Percentiles rank a stretch among this genome's conserved stretches.
phyloP scores from a whole-genome alignment of 2,113 vertebrate genomes.

The Sturnira hondurensis region DNA sequence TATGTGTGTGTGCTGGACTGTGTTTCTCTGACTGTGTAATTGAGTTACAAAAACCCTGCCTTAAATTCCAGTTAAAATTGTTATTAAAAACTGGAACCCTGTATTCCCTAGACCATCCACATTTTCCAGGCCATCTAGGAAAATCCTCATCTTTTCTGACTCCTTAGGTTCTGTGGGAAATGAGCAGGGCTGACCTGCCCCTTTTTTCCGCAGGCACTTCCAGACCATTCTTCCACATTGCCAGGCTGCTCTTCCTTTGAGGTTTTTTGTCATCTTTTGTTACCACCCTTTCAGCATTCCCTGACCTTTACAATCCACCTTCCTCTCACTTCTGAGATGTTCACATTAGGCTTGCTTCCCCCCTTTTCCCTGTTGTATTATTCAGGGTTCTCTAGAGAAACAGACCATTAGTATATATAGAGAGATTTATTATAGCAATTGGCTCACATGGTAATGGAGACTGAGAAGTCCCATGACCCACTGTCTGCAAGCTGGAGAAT shows the following conservation, averaged over 20 bases:
- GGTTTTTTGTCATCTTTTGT: neutral
- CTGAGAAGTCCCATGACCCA: neutral
- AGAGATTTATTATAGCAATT: neutral
- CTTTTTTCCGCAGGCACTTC: conserved; percentile 1
- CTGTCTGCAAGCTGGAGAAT: neutral
- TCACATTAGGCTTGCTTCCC: neutral
- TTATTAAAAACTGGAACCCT: neutral
- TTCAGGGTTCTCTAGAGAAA: neutral
- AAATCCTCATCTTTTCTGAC: neutral
- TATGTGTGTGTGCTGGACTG: neutral
- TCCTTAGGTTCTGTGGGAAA: neutral
- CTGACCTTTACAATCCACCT: neutral
- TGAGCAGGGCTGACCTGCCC: neutral
- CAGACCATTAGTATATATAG: neutral
- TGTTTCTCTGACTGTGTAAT: neutral
- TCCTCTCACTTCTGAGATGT: neutral
- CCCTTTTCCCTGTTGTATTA: neutral
- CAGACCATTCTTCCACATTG: neutral
- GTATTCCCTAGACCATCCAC: neutral
- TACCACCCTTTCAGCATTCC: neutral
- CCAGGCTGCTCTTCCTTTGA: neutral
- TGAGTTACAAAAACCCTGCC: neutral
- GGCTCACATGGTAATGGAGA: neutral
- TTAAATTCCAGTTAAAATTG: conserved; percentile 20
- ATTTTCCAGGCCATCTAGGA: neutral